Percentiles rank a stretch among this genome's conserved stretches.
phyloP scores from a whole-genome alignment of 2,888 invertebrate genomes.

The Pristionchus exspectatus region DNA sequence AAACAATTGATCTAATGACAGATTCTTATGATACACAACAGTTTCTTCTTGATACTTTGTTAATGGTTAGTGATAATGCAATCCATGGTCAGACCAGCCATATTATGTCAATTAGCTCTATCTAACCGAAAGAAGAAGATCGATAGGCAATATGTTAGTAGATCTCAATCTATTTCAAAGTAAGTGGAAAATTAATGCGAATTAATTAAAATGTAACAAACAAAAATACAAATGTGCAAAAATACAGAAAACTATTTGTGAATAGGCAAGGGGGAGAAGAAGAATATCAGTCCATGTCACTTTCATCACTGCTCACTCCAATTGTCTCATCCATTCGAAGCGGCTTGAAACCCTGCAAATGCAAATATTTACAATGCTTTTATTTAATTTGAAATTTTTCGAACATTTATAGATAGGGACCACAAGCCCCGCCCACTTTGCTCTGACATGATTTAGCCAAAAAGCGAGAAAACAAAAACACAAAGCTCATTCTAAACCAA shows the following conservation, averaged over 20 bases:
- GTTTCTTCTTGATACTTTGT: slow-evolving; percentile 25
- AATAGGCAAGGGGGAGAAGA: not conserved
- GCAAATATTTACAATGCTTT: not conserved
- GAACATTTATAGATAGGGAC: not conserved
- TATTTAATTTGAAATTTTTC: not conserved
- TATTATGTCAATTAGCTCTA: not conserved
- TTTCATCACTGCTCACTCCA: slow-evolving; percentile 52
- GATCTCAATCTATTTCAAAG: not conserved
- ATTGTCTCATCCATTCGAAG: slow-evolving; percentile 50
- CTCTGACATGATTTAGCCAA: no score
- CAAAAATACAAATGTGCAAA: slow-evolving; percentile 16
- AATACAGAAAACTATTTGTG: not conserved
- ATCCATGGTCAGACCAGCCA: slow-evolving; percentile 10
- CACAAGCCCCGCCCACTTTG: no score
- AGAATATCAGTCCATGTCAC: slow-evolving; percentile 30
- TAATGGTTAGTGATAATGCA: slow-evolving; percentile 32
- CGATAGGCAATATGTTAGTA: slow-evolving; percentile 36
- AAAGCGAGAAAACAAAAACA: no score
- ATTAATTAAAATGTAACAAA: slow-evolving; percentile 4
- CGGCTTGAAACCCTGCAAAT: slow-evolving; percentile 52
- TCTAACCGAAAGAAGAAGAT: not conserved
- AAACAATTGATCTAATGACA: not conserved
- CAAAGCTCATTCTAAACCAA: no score
- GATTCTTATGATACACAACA: slow-evolving; percentile 24
- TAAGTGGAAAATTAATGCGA: not conserved